phyloP scores from a whole-genome alignment of 2,113 vertebrate species.

The Indicator indicator region DNA sequence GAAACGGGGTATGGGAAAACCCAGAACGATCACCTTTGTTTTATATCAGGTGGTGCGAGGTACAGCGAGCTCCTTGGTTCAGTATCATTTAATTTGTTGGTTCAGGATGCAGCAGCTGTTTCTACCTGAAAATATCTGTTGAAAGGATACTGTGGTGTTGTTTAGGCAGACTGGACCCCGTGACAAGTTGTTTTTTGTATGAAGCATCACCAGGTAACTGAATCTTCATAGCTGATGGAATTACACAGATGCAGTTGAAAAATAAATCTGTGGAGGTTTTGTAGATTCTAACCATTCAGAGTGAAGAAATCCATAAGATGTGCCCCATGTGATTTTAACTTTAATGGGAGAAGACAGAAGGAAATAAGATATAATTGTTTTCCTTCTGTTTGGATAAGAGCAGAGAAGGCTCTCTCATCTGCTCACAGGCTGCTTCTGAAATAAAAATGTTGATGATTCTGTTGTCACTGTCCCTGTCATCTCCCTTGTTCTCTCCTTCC shows the following conservation, averaged over 20 bases:
- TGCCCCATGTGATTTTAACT: neutral
- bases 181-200: neutral
- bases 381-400: neutral
- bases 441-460: neutral
- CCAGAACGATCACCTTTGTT: neutral
- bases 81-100: neutral
- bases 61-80: neutral
- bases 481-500: neutral
- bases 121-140: neutral
- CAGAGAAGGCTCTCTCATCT: neutral
- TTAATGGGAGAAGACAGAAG: neutral
- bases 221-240: neutral
- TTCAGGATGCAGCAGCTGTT: neutral
- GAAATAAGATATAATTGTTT: neutral
- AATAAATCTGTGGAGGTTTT: neutral
- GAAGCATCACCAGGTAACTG: neutral
- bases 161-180: neutral
- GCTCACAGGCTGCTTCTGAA: neutral
- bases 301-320: neutral
- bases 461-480: neutral
- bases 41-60: neutral
- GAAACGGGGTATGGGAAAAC: neutral
- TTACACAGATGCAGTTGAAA: neutral
- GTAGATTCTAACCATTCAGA: neutral
- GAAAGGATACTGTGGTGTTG: neutral